These are phyloP conservation scores for Heliconius melpomene DNA, from an alignment of 1,140 invertebrate species.

Conservation along the genomic window DNA sequence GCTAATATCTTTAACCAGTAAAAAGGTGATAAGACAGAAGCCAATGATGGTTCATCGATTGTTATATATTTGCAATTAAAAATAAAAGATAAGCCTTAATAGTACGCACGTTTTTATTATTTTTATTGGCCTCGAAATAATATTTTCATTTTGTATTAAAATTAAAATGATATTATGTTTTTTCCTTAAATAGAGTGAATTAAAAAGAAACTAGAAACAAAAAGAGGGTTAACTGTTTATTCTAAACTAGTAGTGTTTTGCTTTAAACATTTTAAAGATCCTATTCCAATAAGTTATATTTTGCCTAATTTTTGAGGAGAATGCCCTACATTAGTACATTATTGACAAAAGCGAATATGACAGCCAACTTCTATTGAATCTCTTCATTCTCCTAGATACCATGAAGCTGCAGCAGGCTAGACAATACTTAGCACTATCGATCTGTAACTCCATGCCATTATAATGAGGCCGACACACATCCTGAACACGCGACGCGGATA, in stretches of 20 bases:
- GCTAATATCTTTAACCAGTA: not conserved
- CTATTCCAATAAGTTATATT: not conserved
- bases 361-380: not conserved
- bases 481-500: constrained; percentile 31
- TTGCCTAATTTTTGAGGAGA: not conserved
- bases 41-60: not conserved
- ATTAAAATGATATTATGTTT: not conserved
- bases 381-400: not conserved
- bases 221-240: too few relatives aligned
- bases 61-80: not conserved
- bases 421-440: not conserved
- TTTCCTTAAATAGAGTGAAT: not conserved
- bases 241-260: too few relatives aligned
- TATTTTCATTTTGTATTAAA: not conserved
- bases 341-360: not conserved
- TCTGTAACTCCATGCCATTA: not conserved
- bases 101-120: not conserved
- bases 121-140: not conserved
- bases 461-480: constrained; percentile 22
- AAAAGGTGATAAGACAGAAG: not conserved
- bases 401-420: not conserved
- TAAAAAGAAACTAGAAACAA: not conserved
- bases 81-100: not conserved
- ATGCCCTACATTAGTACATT: not conserved
- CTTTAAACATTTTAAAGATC: too few relatives aligned